Percentiles rank a stretch among this genome's conserved stretches.
These are phyloP conservation scores for Crotalus tigris DNA, from an alignment of 2,113 vertebrate species.

Conservation along the genomic window DNA sequence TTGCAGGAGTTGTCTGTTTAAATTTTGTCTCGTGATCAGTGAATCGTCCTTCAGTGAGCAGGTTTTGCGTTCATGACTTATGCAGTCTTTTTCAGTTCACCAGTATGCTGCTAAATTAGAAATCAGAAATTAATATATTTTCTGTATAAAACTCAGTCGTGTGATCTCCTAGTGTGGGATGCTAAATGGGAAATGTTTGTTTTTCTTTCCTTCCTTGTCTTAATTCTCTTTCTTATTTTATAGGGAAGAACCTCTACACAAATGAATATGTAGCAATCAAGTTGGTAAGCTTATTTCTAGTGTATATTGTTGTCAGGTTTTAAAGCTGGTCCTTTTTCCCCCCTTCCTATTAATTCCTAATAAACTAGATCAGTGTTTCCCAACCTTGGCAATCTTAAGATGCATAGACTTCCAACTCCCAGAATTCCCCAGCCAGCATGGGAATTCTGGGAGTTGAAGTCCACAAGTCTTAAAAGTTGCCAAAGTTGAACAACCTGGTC, in stretches of 20 bases:
- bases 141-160: background rate
- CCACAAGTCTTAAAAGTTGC: background rate
- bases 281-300: conserved; percentile 76
- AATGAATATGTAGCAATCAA: conserved; percentile 98
- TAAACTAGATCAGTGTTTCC: background rate
- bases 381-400: background rate
- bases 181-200: background rate
- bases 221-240: background rate
- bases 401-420: background rate
- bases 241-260: conserved; percentile 92
- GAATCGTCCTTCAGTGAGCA: background rate
- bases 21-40: background rate
- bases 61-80: background rate
- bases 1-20: background rate
- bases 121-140: background rate
- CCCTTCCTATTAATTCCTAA: background rate
- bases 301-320: accelerated
- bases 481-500: background rate
- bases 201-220: background rate
- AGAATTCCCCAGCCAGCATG: background rate
- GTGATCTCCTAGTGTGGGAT: background rate
- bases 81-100: background rate
- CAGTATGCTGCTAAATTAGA: background rate
- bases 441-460: background rate
- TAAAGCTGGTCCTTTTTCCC: background rate